Evolutionary conservation across 2,888 invertebrate species (phyloP), one percentile per base, ranked within the genome.

Genomic region (Metellina segmentata): DNA sequence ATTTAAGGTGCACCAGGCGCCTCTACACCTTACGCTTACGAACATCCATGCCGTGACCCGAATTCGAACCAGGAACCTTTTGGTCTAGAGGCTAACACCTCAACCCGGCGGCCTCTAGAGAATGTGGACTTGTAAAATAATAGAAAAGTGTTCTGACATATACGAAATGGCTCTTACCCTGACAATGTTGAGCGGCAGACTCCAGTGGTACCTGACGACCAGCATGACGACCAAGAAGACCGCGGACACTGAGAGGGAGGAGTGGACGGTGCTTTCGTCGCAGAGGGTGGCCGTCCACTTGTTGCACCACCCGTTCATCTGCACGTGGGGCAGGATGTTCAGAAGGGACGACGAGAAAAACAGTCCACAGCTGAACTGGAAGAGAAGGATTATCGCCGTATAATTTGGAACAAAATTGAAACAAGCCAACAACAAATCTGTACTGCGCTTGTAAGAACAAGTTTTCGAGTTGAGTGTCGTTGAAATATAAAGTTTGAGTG

Each of bases 121-220:
- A n/a, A 34, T 34, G 4, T 34, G 1, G 34, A 34, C 34, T 34
- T 34, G 34, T 34, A 34, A 34, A 34, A 34, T 34, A 2, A 34
- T 34, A 1, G 4, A 34, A 34, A 34, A 34, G 34, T 34, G 1
- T 34, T 34, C 34, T 34, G 34, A 34, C 1, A 34, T 34, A 34
- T 34, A 34, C 34, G 34, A 34, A 34, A 34, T 34, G 34, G 34
- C 34, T 61, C 70, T 69, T 74, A 81, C 88, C 81, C 51, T 89
- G 11, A 6, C 20, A 7, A 89, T 82, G 13, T 82, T 71, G 19
- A 82, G 8, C 0, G 82, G 77, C 51, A 52, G 19, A 0, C 69
- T 13, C 69, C 82, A 89, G 69, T 82, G 77, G 19, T 74, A 89
- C 6, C 89, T 81, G 9, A 70, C 49, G 20, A 75, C 13, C 16